Percentiles rank a stretch among this genome's conserved stretches.
Conservation (phyloP, 2,797 vertebrate species). For the Rhyacichthys aspro region DNA sequence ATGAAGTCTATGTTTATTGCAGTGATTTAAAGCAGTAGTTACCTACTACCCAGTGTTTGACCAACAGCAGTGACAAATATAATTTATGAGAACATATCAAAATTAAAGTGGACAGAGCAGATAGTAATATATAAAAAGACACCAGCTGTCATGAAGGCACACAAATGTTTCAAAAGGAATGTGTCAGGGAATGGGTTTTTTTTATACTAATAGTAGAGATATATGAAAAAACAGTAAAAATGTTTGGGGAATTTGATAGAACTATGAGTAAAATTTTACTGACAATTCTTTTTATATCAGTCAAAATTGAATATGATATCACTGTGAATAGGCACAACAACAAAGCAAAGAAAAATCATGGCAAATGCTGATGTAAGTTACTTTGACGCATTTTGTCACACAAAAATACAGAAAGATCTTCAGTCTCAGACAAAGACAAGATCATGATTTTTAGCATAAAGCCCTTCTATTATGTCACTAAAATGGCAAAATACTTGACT, state of each 20-base stretch:
- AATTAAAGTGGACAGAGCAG: constrained; percentile 29
- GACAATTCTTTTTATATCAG: no score
- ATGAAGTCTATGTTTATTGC: constrained; percentile 33
- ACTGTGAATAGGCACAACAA: constrained; percentile 34
- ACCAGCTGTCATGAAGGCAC: constrained; percentile 58
- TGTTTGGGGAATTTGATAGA: no score
- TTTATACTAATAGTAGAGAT: no score
- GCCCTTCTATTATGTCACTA: constrained; percentile 6
- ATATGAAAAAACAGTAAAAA: no score
- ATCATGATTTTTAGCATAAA: constrained; percentile 18
- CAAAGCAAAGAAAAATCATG: constrained; percentile 14
- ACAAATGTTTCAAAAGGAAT: constrained; percentile 46
- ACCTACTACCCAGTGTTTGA: constrained; percentile 23
- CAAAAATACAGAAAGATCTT: constrained; percentile 19
- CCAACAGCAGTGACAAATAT: constrained; percentile 30
- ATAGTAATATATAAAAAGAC: constrained; percentile 35
- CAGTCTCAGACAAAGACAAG: neutral
- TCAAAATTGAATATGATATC: no score
- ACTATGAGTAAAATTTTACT: no score
- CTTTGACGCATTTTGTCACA: neutral
- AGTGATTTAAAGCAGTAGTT: constrained; percentile 36
- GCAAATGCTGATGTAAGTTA: constrained; percentile 22
- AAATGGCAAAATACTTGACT: neutral
- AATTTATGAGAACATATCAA: constrained; percentile 33
- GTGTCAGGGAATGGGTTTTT: neutral